Base-by-base conservation (phyloP, 2,888 invertebrate genomes). In the Nemapogon koenigi region DNA sequence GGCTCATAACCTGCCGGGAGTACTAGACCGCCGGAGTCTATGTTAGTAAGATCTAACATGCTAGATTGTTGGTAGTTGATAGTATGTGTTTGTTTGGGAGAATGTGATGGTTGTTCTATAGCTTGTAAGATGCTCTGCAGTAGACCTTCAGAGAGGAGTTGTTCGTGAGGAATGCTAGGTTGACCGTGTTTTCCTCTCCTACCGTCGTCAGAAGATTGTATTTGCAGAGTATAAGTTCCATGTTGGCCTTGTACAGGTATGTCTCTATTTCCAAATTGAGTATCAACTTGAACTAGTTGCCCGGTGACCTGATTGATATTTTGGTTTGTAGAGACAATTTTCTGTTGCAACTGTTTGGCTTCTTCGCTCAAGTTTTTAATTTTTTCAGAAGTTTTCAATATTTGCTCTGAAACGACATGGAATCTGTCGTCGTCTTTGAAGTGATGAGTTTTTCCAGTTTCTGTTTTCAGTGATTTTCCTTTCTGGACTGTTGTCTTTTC, bases 71-170 rank as follows among this genome's bases (percentile, higher is more conserved):
- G 56, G 46, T 43, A 57, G 43, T 40, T 56, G 39, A 30, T 53
- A 49, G 41, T 60, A 56, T 37, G 57, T 48, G 35, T 49, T 3
- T 15, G 43, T 36, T 37, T 39, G 16, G 43, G 41, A 2, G 22
- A 16, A 17, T 28, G 37, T 11, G 45, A 41, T 1, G 89, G 89
- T 45, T 90, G 87, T 53, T 92, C 92, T 33, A 92, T 91, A 0
- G 91, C 92, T 43, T 89, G 85, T 2, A 93, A 60, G 39, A 93
- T 91, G 37, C 91, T 89, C 55, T 91, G 90, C 1, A 92, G 60
- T 0, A 93, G 70, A 1, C 89, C 91, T 54, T 91, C 87, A 0
- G 90, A 90, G 1, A 92, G 62, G 0, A 92, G 81, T 57, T 91
- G 89, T 10, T 88, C 88, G 49, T 92, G 91, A 8, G 89, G 84